Base-by-base conservation (phyloP, 1,140 invertebrate species). In the Plectus sambesii region DNA sequence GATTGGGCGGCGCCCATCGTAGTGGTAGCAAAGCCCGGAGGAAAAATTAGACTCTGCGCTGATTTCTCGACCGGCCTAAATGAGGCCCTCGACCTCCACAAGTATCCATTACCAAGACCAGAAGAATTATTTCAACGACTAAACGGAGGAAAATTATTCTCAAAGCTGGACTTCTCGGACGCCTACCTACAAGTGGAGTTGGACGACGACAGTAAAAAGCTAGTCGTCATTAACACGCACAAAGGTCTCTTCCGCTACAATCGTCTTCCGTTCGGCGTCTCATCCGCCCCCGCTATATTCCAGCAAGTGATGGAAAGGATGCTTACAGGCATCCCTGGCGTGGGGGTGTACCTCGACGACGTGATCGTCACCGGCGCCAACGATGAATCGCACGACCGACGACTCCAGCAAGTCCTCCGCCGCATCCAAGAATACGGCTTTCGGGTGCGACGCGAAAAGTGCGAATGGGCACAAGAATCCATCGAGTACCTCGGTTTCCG, bases 271-370 rank as follows among this genome's bases (percentile, higher is more conserved):
- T 78, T 75, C 65, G 75, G 73, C 6, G 66, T 78, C 4, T 67
- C 69, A 48, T 67, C 65, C 15, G 72, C 74, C 0, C 72, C 75
- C 17, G 55, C 63, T n/a, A 69, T 74, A 47, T 79, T 77, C 51
- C 72, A 78, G 55, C 33, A 66, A 48, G 60, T 70, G n/a, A 73
- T 78, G 19, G 70, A 74, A 30, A 50, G 65, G 48, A 53, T 71
- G 3, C 42, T 76, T 6, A 20, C 42, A 33, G 58, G 54, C 22
- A 39, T 72, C 4, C 53, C 54, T 23, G 58, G 51, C 15, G 59
- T 58, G 12, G 43, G 57, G 17, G 38, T 12, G 12, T 61, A 61
- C 26, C 29, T 63, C 0, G 61, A n/a, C n/a, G n/a, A n/a, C n/a
- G n/a, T n/a, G n/a, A 54, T 49, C 20, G 30, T 56, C 22, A 53